phyloP scores from a whole-genome alignment of 1,140 invertebrate species.

The Cyclina sinensis region DNA sequence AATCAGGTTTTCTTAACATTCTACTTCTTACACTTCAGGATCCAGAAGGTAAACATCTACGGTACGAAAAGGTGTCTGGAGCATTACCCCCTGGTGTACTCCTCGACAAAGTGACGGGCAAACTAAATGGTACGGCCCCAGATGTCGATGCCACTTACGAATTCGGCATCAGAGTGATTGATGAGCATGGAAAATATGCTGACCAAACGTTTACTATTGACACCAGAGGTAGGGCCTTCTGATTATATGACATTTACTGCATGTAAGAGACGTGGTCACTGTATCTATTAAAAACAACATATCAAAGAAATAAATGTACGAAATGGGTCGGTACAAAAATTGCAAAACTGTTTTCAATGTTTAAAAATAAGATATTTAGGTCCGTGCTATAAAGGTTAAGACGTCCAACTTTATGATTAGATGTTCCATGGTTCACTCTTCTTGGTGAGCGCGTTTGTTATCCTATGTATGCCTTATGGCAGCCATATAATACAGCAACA shows the following conservation, averaged over 20 bases:
- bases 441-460: too few relatives aligned
- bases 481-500: too few relatives aligned
- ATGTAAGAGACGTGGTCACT: background rate
- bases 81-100: conserved; percentile 71
- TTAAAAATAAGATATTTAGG: too few relatives aligned
- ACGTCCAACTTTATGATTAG: too few relatives aligned
- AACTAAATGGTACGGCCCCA: conserved; percentile 65
- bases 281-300: too few relatives aligned
- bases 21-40: conserved; percentile 68
- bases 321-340: too few relatives aligned
- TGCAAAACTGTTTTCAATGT: too few relatives aligned
- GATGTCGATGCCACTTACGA: conserved; percentile 75
- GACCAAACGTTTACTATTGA: conserved; percentile 74
- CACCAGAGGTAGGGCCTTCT: conserved; percentile 69
- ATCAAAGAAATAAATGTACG: too few relatives aligned
- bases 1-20: too few relatives aligned
- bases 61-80: conserved; percentile 70
- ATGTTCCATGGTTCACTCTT: too few relatives aligned
- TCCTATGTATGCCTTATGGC: too few relatives aligned
- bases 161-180: conserved; percentile 73
- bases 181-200: conserved; percentile 74
- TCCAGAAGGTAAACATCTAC: conserved; percentile 69
- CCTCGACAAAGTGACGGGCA: conserved; percentile 61
- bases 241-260: background rate
- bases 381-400: too few relatives aligned